A percentile compares a stretch with the other conserved stretches of the same genome.
Evolutionary conservation across 2,888 invertebrate genomes (phyloP).

Genomic region (Drosophila demipolita): DNA sequence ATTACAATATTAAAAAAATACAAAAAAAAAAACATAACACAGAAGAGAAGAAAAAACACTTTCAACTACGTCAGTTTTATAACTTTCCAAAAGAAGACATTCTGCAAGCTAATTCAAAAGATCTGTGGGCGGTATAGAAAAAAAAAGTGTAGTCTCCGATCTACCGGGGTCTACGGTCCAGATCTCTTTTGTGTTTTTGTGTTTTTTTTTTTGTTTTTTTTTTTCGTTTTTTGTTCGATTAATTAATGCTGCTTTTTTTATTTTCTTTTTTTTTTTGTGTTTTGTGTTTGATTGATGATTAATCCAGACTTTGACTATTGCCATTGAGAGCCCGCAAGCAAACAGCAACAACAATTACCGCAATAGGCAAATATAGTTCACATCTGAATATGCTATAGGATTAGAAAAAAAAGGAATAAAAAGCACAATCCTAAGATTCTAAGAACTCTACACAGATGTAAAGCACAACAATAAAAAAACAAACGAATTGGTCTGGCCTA

Average conservation of each 20-base stretch:
- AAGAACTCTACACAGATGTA: background rate
- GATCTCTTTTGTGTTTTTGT: slow-evolving; percentile 39
- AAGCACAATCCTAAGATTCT: background rate
- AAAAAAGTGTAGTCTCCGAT: background rate
- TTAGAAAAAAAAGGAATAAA: background rate
- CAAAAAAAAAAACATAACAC: background rate
- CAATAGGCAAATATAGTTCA: slow-evolving; percentile 25
- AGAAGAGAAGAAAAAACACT: background rate
- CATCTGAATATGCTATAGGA: slow-evolving; percentile 4
- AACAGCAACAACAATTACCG: slow-evolving; percentile 15
- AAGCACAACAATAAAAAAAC: too few relatives aligned
- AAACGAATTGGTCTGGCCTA: background rate
- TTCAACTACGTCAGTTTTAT: slow-evolving; percentile 19
- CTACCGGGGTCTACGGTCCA: too few relatives aligned
- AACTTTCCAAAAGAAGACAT: slow-evolving; percentile 51
- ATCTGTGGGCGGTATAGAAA: background rate
- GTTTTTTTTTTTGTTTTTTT: slow-evolving; percentile 36
- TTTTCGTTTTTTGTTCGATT: slow-evolving; percentile 61
- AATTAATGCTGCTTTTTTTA: slow-evolving; percentile 60
- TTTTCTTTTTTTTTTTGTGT: slow-evolving; percentile 15
- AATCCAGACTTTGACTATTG: slow-evolving; percentile 80
- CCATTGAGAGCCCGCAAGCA: slow-evolving; percentile 51
- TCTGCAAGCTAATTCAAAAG: slow-evolving; percentile 4
- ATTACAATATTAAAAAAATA: slow-evolving; percentile 7
- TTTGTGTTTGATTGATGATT: slow-evolving; percentile 75